Percentiles rank a stretch among this genome's conserved stretches.
phyloP scores from a whole-genome alignment of 2,113 vertebrate species.

The Prionailurus bengalensis region DNA sequence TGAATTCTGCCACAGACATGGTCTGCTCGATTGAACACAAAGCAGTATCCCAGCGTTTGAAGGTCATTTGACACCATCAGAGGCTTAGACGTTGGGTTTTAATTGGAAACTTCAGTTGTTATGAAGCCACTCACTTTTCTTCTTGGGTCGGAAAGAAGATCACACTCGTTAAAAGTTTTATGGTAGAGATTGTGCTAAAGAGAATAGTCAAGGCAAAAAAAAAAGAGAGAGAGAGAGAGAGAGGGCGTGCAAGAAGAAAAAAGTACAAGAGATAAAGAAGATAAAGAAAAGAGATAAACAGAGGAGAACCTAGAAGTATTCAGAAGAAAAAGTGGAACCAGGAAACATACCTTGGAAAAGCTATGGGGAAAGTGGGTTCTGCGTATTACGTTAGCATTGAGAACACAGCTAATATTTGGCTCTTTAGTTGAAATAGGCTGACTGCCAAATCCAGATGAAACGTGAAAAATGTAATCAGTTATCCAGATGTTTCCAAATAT shows the following conservation, averaged over 20 bases:
- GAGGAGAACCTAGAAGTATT: no score
- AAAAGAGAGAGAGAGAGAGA: slow-evolving; percentile 4
- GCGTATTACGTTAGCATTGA: not conserved
- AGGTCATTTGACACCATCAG: slow-evolving; percentile 48
- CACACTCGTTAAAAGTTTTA: not conserved
- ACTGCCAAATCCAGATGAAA: slow-evolving; percentile 56
- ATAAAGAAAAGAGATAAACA: not conserved
- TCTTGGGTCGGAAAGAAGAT: not conserved
- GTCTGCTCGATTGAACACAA: slow-evolving; percentile 37
- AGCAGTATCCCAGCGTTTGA: slow-evolving; percentile 54
- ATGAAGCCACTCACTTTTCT: slow-evolving; percentile 49
- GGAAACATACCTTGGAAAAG: not conserved
- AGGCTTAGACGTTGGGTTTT: slow-evolving; percentile 64
- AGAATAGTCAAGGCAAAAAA: not conserved
- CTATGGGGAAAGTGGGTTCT: not conserved
- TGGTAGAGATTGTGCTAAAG: not conserved
- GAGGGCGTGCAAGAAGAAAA: not conserved
- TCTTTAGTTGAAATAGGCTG: slow-evolving; percentile 36
- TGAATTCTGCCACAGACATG: not conserved
- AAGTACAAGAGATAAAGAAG: not conserved
- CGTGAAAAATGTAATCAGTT: slow-evolving; percentile 32
- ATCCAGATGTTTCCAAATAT: slow-evolving; percentile 67
- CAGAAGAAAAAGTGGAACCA: not conserved
- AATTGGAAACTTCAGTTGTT: slow-evolving; percentile 66
- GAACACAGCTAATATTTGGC: slow-evolving; percentile 15